A percentile compares a stretch with the other conserved stretches of the same genome.
Evolutionary conservation across 2,113 vertebrate genomes (phyloP).

Genomic region (Atractosteus spatula): DNA sequence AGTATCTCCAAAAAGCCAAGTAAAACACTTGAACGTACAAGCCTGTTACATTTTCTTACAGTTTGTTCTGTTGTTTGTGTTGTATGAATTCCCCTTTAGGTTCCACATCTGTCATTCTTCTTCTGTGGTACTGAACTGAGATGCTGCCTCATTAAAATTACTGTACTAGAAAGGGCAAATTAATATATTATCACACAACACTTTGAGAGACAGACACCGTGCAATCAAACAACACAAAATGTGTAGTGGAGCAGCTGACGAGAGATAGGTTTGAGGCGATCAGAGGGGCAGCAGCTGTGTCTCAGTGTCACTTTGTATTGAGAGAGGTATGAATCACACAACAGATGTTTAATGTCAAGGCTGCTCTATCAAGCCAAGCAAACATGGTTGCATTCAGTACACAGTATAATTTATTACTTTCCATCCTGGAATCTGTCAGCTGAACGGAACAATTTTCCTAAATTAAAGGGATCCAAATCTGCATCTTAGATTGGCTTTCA

Average conservation of each 20-base stretch:
- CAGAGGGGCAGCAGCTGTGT: conserved; percentile 56
- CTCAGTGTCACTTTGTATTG: conserved; percentile 57
- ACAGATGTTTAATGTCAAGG: conserved; percentile 67
- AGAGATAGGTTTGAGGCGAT: conserved; percentile 48
- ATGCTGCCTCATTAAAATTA: conserved; percentile 59
- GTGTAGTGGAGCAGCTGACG: conserved; percentile 38
- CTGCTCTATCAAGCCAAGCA: conserved; percentile 48
- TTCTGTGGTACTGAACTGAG: conserved; percentile 31
- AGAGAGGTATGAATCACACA: conserved; percentile 56
- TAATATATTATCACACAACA: conserved; percentile 47
- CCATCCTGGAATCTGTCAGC: not conserved
- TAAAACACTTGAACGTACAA: not conserved
- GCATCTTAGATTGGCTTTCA: not conserved
- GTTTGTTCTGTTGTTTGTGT: conserved; percentile 58
- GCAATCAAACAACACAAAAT: too few species aligned
- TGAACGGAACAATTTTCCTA: not conserved
- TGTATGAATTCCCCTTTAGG: conserved; percentile 53
- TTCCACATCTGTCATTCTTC: conserved; percentile 55
- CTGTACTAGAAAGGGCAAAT: conserved; percentile 42
- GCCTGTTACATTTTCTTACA: not conserved
- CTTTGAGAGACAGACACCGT: conserved; percentile 1
- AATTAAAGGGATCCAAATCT: conserved; percentile 4
- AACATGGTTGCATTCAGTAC: conserved; percentile 31
- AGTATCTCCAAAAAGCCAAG: too few species aligned
- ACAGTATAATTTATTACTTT: conserved; percentile 33